Evolutionary conservation across 2,113 vertebrate genomes (phyloP).

Genomic region (Anthoscopus minutus): DNA sequence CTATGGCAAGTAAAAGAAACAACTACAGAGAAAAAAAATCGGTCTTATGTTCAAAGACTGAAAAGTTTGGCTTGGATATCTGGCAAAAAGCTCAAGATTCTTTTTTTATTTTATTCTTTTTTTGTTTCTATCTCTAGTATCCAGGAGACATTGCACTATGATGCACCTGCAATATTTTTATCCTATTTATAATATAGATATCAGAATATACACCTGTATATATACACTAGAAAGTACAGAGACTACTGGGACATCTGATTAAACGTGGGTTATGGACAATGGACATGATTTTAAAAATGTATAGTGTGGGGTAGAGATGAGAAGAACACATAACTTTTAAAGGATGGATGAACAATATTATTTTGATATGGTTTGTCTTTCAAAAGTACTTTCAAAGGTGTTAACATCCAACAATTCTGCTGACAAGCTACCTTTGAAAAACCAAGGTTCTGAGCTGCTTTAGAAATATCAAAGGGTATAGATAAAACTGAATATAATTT

Average conservation of each 20-base stretch:
- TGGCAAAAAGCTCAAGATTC: not conserved
- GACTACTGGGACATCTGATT: not conserved
- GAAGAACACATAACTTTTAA: not conserved
- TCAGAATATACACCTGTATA: not conserved
- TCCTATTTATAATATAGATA: not conserved
- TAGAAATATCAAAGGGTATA: slow-evolving; percentile 35
- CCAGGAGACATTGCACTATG: not conserved
- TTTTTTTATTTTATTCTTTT: not conserved
- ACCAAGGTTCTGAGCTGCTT: not conserved
- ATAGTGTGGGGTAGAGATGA: not conserved
- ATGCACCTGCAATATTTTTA: not conserved
- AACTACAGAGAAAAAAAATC: not conserved
- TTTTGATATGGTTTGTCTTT: slow-evolving; percentile 14
- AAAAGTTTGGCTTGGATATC: not conserved
- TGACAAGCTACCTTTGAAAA: slow-evolving; percentile 32
- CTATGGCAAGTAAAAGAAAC: not conserved
- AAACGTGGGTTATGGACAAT: not conserved
- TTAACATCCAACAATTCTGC: not conserved
- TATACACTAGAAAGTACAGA: not conserved
- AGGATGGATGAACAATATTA: not conserved
- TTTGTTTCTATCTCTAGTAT: not conserved
- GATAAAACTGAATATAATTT: slow-evolving; percentile 35
- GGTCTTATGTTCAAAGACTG: not conserved
- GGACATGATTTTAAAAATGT: not conserved
- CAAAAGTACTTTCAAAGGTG: slow-evolving; percentile 31